Conservation (phyloP, 1,140 invertebrate species). For the Riptortus pedestris region DNA sequence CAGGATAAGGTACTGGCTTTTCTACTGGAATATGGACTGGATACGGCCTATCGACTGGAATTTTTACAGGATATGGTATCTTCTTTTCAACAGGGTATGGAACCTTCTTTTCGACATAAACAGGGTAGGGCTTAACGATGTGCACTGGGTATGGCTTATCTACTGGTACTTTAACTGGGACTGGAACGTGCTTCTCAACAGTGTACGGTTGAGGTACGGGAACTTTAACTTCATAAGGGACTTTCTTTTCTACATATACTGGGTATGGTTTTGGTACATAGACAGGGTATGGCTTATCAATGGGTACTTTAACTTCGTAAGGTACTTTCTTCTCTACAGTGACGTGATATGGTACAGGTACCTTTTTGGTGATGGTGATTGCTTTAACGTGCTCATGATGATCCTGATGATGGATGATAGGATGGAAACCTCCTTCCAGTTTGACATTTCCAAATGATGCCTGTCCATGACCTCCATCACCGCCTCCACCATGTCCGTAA, state of each 20-base stretch:
- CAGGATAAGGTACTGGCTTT: constrained; percentile 36
- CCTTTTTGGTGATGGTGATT: constrained; percentile 54
- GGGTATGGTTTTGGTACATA: constrained; percentile 35
- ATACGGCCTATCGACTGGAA: constrained; percentile 22
- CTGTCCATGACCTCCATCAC: no score
- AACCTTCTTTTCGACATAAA: constrained; percentile 51
- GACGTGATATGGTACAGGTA: constrained; percentile 21
- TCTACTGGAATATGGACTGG: constrained; percentile 25
- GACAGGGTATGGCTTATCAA: constrained; percentile 47
- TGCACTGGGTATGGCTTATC: constrained; percentile 45
- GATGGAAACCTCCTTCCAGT: constrained; percentile 18
- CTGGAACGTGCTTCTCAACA: constrained; percentile 53
- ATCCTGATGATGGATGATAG: constrained; percentile 1
- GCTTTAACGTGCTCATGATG: constrained; percentile 13
- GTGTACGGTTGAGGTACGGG: constrained; percentile 36
- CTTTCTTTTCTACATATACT: constrained; percentile 29
- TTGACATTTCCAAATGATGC: constrained; percentile 15
- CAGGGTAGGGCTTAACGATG: constrained; percentile 41
- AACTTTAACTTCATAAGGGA: constrained; percentile 41
- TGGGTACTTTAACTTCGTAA: constrained; percentile 46
- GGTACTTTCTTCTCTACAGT: constrained; percentile 24
- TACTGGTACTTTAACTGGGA: constrained; percentile 43
- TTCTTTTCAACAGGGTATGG: constrained; percentile 45
- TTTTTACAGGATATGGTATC: constrained; percentile 47
- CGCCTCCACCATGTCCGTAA: background rate